These are phyloP conservation scores for Caenorhabditis plicata DNA, from an alignment of 2,888 invertebrate species.

Conservation along the genomic window DNA sequence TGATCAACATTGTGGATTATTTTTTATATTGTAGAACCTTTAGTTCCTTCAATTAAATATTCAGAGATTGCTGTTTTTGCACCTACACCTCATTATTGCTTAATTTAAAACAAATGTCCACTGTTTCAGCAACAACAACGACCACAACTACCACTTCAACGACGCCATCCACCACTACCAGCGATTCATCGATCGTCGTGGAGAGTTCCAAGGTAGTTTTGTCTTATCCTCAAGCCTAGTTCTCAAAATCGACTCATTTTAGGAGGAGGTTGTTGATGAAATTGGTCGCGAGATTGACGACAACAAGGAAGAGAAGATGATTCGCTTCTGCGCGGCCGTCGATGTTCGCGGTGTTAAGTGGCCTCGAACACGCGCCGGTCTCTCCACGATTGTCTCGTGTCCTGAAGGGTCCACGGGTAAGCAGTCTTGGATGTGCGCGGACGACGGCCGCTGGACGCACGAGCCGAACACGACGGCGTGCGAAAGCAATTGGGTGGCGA, in stretches of 20 bases:
- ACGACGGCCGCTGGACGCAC: slow-evolving; percentile 40
- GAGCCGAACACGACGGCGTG: slow-evolving; percentile 35
- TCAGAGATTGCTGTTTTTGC: not conserved
- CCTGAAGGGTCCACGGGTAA: slow-evolving; percentile 24
- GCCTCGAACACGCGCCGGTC: slow-evolving; percentile 21
- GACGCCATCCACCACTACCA: slow-evolving; percentile 18
- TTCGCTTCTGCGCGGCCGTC: slow-evolving; percentile 11
- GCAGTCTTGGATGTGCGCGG: slow-evolving; percentile 45
- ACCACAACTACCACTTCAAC: slow-evolving; percentile 37
- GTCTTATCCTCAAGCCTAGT: no score
- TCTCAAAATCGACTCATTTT: no score
- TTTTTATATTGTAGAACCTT: no score
- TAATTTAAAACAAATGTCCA: no score
- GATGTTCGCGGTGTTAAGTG: slow-evolving; percentile 21
- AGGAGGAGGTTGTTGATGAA: slow-evolving; percentile 6
- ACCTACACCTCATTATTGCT: no score
- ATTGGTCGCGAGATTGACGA: slow-evolving; percentile 3
- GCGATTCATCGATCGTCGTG: no score
- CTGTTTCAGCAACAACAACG: slow-evolving; percentile 31
- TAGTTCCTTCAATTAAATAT: not conserved
- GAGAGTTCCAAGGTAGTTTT: slow-evolving; percentile 9
- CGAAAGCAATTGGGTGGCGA: slow-evolving; percentile 26
- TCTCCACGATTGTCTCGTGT: slow-evolving; percentile 9
- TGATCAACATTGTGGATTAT: no score
- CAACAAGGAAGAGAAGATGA: no score